Percentiles rank a stretch among this genome's conserved stretches.
Conservation (phyloP, 2,797 vertebrate genomes). For the Loris lydekkerianus region DNA sequence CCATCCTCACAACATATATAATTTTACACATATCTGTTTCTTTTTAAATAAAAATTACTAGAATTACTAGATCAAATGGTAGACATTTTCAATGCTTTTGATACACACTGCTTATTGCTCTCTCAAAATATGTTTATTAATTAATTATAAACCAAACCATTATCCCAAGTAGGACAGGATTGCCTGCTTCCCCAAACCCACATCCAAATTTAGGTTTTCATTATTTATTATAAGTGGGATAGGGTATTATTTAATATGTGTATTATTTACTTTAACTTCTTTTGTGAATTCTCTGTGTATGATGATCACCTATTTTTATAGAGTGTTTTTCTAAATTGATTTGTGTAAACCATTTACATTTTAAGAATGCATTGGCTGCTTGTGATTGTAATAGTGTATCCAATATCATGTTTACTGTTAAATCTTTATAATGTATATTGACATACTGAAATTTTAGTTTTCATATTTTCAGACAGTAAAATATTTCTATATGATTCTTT, state of each 20-base stretch:
- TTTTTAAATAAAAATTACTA: conserved; percentile 1
- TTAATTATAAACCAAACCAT: background rate
- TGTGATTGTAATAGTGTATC: background rate
- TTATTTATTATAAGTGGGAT: background rate
- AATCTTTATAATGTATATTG: background rate
- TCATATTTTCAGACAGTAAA: background rate
- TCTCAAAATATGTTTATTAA: background rate
- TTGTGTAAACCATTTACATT: background rate
- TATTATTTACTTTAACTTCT: background rate
- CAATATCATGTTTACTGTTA: background rate
- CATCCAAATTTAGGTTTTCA: background rate
- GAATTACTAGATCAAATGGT: background rate
- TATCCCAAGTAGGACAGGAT: background rate
- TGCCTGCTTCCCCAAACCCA: background rate
- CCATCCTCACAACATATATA: background rate
- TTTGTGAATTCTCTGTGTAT: background rate
- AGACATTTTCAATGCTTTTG: background rate
- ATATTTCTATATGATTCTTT: background rate
- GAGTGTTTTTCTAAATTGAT: conserved; percentile 10
- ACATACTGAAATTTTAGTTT: background rate
- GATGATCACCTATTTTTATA: background rate
- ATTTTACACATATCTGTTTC: background rate
- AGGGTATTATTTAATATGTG: background rate
- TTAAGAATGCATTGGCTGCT: background rate
- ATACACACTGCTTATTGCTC: background rate